Conservation (phyloP, 2,113 vertebrate genomes). For the Anoplopoma fimbria region DNA sequence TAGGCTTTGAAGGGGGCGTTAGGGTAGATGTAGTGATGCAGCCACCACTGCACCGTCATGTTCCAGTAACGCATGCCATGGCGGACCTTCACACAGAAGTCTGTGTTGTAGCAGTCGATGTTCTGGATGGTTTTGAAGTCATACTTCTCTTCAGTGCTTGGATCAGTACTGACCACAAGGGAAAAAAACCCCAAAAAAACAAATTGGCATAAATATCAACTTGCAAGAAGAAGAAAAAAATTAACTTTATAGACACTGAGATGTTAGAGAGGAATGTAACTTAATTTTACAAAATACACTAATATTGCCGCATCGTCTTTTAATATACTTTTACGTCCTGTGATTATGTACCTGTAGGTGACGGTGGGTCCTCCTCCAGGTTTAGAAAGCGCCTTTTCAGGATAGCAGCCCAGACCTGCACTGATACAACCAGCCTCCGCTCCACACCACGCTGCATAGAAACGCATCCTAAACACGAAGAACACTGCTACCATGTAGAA, state of each 20-base stretch:
- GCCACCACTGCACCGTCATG: slow-evolving; percentile 96
- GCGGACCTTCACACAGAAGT: slow-evolving; percentile 92
- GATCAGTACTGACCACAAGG: slow-evolving; percentile 74
- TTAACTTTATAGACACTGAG: background rate
- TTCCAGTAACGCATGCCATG: slow-evolving; percentile 96
- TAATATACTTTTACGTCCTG: background rate
- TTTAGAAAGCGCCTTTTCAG: slow-evolving; percentile 86
- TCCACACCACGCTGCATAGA: slow-evolving; percentile 91
- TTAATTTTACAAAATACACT: background rate
- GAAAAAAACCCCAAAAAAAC: background rate
- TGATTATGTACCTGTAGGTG: slow-evolving; percentile 80
- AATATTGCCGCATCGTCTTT: background rate
- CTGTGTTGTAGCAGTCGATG: slow-evolving; percentile 91
- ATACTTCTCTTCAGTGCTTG: slow-evolving; percentile 77
- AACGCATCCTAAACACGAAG: slow-evolving; percentile 93
- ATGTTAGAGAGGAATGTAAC: background rate
- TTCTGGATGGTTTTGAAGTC: slow-evolving; percentile 92
- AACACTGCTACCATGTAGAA: slow-evolving; percentile 92
- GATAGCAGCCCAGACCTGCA: slow-evolving; percentile 91
- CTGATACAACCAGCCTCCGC: slow-evolving; percentile 92
- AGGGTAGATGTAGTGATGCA: slow-evolving; percentile 92
- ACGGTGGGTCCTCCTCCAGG: slow-evolving; percentile 90
- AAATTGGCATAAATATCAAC: background rate
- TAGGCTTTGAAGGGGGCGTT: slow-evolving; percentile 87
- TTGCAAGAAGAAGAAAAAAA: background rate